Percentiles rank a stretch among this genome's conserved stretches.
phyloP scores from a whole-genome alignment of 2,797 vertebrate species.

The Leontopithecus rosalia region DNA sequence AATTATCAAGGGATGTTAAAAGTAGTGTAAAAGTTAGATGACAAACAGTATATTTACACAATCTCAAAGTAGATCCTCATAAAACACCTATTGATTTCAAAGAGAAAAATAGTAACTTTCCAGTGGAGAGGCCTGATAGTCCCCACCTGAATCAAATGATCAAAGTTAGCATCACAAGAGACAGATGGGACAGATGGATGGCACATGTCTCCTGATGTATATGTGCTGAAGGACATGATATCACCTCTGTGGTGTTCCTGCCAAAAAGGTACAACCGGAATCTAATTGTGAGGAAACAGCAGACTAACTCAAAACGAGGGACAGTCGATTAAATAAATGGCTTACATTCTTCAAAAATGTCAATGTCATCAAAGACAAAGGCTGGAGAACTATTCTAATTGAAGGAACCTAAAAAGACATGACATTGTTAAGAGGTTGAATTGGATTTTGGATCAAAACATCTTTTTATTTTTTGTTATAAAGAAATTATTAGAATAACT shows the following conservation, averaged over 20 bases:
- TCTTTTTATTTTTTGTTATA: background rate
- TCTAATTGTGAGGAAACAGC: background rate
- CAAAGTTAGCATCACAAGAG: background rate
- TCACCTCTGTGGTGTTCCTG: background rate
- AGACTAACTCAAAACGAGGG: background rate
- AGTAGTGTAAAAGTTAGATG: background rate
- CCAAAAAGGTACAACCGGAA: background rate
- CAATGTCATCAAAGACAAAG: constrained; percentile 10
- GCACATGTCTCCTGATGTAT: background rate
- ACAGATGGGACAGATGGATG: background rate
- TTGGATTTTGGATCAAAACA: background rate
- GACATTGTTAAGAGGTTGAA: background rate
- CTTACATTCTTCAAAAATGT: constrained; percentile 4
- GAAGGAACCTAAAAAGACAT: background rate
- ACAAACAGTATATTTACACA: background rate
- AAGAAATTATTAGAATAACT: constrained; percentile 25
- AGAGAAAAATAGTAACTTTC: background rate
- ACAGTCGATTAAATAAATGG: background rate
- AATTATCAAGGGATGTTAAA: background rate
- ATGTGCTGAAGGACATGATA: background rate
- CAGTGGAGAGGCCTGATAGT: background rate
- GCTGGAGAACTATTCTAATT: background rate
- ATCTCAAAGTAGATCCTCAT: background rate
- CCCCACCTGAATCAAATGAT: background rate
- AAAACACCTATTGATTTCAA: constrained; percentile 28